Evolutionary conservation across 2,888 invertebrate genomes (phyloP).

Genomic region (Stenoptilia bipunctidactyla): DNA sequence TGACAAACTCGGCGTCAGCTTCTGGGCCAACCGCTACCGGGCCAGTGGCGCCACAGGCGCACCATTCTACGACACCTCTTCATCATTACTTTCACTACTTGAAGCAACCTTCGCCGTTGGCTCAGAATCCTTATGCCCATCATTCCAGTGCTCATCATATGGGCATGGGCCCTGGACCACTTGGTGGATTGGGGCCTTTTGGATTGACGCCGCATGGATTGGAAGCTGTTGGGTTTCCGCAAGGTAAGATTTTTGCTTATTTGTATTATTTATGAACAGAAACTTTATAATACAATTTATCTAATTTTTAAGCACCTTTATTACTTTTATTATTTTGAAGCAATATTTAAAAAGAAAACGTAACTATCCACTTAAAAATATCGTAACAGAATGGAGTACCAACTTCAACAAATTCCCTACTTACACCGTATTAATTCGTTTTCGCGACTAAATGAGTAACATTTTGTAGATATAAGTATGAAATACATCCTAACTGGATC

Average conservation of each 20-base stretch:
- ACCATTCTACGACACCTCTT: conserved; percentile 65
- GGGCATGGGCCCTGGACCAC: conserved; percentile 68
- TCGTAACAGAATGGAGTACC: too few relatives aligned
- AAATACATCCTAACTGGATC: too few relatives aligned
- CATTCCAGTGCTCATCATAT: conserved; percentile 61
- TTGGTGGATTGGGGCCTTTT: conserved; percentile 62
- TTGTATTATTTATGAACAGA: too few relatives aligned
- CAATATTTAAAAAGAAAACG: too few relatives aligned
- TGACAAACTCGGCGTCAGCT: conserved; percentile 52
- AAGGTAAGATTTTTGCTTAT: conserved; percentile 46
- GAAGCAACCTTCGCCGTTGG: conserved; percentile 65
- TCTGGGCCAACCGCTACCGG: conserved; percentile 46
- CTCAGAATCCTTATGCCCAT: conserved; percentile 61
- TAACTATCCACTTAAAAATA: too few relatives aligned
- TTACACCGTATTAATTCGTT: too few relatives aligned
- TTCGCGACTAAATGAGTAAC: too few relatives aligned
- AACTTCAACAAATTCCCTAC: too few relatives aligned
- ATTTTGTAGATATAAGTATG: too few relatives aligned
- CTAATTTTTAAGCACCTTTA: too few relatives aligned
- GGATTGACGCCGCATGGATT: conserved; percentile 58
- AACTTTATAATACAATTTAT: too few relatives aligned
- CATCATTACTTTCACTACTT: conserved; percentile 71
- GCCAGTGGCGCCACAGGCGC: conserved; percentile 51
- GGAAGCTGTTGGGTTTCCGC: conserved; percentile 65
- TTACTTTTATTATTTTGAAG: too few relatives aligned